Evolutionary conservation across 2,113 vertebrate genomes (phyloP), one percentile per base, ranked within the genome.

Genomic region (Zingel zingel): DNA sequence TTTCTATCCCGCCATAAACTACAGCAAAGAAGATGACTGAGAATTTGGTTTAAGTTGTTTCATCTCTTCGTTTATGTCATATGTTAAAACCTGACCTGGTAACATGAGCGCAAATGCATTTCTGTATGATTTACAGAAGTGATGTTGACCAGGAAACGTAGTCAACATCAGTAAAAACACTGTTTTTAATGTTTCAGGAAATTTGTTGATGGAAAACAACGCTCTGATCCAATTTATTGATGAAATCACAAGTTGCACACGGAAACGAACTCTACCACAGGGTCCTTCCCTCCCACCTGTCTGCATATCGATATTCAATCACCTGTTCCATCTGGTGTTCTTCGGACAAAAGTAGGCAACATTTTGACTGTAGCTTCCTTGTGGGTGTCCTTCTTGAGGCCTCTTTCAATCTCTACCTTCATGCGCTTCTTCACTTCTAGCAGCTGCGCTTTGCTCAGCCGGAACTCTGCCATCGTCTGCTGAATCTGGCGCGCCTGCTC

Each of bases 261-360:
- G 39, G 39, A 39, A 39, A 39, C 39, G 2, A 39, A 39, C 8
- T 10, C 39, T 2, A 39, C 39, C 39, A 39, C 36, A 9, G 8
- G 19, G 19, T 61, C 30, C 16, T 13, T 27, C 19, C 36, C 11
- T 18, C 9, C 59, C 27, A 27, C 23, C 5, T 45, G 27, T 66
- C 8, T 66, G 23, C 14, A 11, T 21, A 6, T 45, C 3, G 19
- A 3, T 57, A 11, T 45, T 65, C 39, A 6, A 5, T 96, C 88
- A 99, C 98, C 98, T 85, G 98, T 89, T 47, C 98, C 98, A 1
- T 99, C 98, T 0, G 98, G 98, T 0, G 96, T 99, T 74, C 96
- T 97, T 23, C 96, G 95, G 25, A 99, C 98, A 0, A 97, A 99
- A 6, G 98, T 98, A 16, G 98, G 98, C 91, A 99, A 74, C 98